phyloP scores from a whole-genome alignment of 2,113 vertebrate species.

The Phycodurus eques region DNA sequence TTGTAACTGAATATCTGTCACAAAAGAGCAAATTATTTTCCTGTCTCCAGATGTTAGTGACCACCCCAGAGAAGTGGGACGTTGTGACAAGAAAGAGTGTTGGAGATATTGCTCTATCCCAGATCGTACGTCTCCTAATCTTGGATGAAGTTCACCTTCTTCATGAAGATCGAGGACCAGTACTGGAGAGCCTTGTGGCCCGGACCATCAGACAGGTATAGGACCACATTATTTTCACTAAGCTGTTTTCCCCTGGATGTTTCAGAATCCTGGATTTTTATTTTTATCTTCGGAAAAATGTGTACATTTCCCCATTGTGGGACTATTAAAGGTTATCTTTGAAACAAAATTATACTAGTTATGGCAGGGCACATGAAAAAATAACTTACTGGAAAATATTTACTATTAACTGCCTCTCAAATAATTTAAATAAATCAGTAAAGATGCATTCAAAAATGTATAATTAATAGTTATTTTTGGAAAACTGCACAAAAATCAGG shows the following conservation, averaged over 20 bases:
- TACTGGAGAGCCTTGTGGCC: slow-evolving; percentile 96
- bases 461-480: too few relatives aligned
- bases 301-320: too few relatives aligned
- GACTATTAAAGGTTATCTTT: too few relatives aligned
- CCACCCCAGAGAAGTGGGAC: slow-evolving; percentile 98
- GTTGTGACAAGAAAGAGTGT: slow-evolving; percentile 98
- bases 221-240: neutral
- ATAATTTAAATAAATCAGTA: too few relatives aligned
- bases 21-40: neutral
- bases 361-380: too few relatives aligned
- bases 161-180: slow-evolving; percentile 95
- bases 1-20: neutral
- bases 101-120: slow-evolving; percentile 91
- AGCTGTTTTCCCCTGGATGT: neutral
- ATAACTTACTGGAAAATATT: too few relatives aligned
- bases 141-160: slow-evolving; percentile 96
- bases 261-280: neutral
- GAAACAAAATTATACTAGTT: too few relatives aligned
- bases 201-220: slow-evolving; percentile 93
- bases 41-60: slow-evolving; percentile 88
- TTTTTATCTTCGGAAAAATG: too few relatives aligned
- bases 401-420: too few relatives aligned
- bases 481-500: too few relatives aligned
- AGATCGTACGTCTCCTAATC: slow-evolving; percentile 92
- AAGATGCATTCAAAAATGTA: too few relatives aligned